Percentiles rank a stretch among this genome's conserved stretches.
These are phyloP conservation scores for Drosophila athabasca DNA, from an alignment of 1,140 invertebrate genomes.

Conservation along the genomic window DNA sequence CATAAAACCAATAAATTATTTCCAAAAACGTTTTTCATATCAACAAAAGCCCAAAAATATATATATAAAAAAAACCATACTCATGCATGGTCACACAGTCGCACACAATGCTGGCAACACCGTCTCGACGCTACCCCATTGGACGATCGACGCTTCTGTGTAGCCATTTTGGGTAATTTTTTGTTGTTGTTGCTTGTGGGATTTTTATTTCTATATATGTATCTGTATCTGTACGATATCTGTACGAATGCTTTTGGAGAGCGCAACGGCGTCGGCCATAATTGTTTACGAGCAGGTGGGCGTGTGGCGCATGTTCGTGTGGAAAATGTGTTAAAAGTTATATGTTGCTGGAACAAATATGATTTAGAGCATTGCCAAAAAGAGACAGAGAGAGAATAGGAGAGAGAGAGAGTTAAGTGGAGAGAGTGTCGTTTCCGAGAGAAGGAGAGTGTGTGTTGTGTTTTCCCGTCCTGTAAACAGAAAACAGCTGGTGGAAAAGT, in stretches of 20 bases:
- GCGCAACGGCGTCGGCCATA: constrained; percentile 73
- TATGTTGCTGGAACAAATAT: constrained; percentile 41
- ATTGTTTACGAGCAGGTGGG: constrained; percentile 76
- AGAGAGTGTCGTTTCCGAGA: constrained; percentile 6
- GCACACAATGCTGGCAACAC: constrained; percentile 33
- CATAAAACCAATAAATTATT: background rate
- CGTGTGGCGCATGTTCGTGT: constrained; percentile 45
- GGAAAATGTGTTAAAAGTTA: constrained; percentile 51
- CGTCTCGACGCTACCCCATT: constrained; percentile 51
- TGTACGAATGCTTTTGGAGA: constrained; percentile 39
- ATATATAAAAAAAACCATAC: constrained; percentile 1
- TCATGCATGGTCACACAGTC: background rate
- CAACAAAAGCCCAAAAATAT: background rate
- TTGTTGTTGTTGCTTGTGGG: constrained; percentile 55
- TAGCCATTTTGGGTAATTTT: constrained; percentile 76
- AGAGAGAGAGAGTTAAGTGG: background rate
- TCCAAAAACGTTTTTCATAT: background rate
- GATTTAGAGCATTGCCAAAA: constrained; percentile 28
- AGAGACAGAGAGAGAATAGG: constrained; percentile 10
- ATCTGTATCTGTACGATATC: constrained; percentile 22
- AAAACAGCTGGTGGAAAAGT: constrained; percentile 66
- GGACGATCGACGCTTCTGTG: constrained; percentile 70
- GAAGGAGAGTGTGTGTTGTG: background rate
- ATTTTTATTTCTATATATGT: constrained; percentile 42
- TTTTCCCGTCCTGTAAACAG: constrained; percentile 56